Evolutionary conservation across 2,888 invertebrate species (phyloP).

Genomic region (Dastarcus helophoroides): DNA sequence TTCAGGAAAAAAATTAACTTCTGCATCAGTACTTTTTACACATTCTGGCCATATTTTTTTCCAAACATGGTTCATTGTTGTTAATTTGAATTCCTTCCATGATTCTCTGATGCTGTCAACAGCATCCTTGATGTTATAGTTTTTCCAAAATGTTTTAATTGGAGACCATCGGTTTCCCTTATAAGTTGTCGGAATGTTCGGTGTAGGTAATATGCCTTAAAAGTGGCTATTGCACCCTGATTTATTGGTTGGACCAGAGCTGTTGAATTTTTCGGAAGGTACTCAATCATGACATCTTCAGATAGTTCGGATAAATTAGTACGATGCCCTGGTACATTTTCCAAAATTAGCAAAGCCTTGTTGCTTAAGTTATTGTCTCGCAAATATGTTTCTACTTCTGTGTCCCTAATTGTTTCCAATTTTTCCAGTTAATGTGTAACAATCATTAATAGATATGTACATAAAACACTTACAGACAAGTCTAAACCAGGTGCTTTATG

Average conservation of each 20-base stretch:
- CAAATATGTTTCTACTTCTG: conserved; percentile 11
- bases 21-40: conserved; percentile 14
- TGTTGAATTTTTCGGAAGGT: conserved; percentile 16
- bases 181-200: conserved; percentile 14
- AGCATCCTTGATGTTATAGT: conserved; percentile 18
- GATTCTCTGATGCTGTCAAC: conserved; percentile 19
- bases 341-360: conserved; percentile 13
- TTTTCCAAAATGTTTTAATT: conserved; percentile 17
- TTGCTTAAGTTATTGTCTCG: conserved; percentile 10
- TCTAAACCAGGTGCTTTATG: no score
- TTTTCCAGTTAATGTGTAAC: no score
- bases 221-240: conserved; percentile 14
- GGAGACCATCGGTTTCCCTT: conserved; percentile 11
- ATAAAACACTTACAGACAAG: no score
- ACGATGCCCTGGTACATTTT: no score
- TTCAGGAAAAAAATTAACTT: conserved; percentile 16
- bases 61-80: no score
- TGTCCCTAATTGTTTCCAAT: no score
- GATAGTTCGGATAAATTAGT: conserved; percentile 12
- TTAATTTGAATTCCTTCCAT: conserved; percentile 19
- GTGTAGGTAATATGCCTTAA: conserved; percentile 15
- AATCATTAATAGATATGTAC: no score
- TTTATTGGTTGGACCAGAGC: conserved; percentile 17
- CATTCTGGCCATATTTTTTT: no score
- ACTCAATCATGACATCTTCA: conserved; percentile 14